Evolutionary conservation across 1,140 invertebrate genomes (phyloP), one percentile per base, ranked within the genome.

Genomic region (Drosophila prosaltans): DNA sequence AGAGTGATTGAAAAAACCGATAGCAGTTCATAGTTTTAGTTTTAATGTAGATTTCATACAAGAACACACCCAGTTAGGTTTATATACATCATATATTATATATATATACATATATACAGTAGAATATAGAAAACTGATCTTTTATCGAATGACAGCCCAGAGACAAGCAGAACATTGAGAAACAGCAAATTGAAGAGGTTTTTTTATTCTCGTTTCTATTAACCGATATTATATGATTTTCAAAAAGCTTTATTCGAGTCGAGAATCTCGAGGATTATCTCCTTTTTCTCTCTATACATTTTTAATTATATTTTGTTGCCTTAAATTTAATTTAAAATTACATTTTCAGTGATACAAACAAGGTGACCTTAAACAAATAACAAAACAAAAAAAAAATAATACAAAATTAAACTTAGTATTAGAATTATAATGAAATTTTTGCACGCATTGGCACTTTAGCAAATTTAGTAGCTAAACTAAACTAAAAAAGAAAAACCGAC

Each of bases 301-400:
- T 80, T 57, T 64, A 10, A 30, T 61, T 77, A 16, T 4, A 4
- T 40, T 55, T 60, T 32, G n/a, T 74, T 81, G 55, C 72, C 69
- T 75, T 86, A 73, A 72, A 70, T 88, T 72, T 73, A 66, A 68
- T 81, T 66, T 86, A 69, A 51, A 78, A 78, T 78, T 78, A 78
- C 68, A 78, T 78, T 78, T 78, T 86, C 75, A 86, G 82, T 86
- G 82, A 86, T 86, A 86, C 74, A 86, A 85, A 86, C 82, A 86
- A 86, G 82, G 82, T 86, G 82, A 86, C 82, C 82, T 86, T 86
- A 86, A 78, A 54, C 64, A 75, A 72, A 63, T 68, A 69, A 69
- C 72, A 69, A 43, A 58, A 66, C 2, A 57, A 36, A 26, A 69
- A 45, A 36, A 64, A 45, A 36, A 57, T 66, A 66, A 61, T 36